phyloP scores from a whole-genome alignment of 2,113 vertebrate genomes.

The Illadopsis cleaveri region DNA sequence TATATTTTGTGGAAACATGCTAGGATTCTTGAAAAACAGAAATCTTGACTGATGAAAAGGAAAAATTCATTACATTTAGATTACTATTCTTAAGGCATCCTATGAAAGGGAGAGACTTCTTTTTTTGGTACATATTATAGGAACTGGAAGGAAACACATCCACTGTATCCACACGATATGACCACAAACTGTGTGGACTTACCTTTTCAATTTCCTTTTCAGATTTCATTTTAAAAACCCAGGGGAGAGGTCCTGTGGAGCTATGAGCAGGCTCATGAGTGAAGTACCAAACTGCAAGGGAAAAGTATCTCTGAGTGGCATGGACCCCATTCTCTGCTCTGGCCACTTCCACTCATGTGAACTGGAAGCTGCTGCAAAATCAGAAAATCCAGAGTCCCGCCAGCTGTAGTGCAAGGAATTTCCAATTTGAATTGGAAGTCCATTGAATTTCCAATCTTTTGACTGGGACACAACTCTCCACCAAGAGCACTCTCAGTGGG shows the following conservation, averaged over 20 bases:
- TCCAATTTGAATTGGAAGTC: too few relatives aligned
- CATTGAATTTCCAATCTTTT: background rate
- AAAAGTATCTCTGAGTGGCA: background rate
- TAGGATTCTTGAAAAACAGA: background rate
- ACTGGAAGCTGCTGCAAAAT: background rate
- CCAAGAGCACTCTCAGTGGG: accelerated
- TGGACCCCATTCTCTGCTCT: background rate
- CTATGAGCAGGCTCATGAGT: accelerated
- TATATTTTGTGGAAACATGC: background rate
- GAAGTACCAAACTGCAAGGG: background rate
- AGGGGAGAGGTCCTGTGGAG: background rate
- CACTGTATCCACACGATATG: background rate
- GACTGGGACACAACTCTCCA: background rate
- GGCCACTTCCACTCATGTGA: background rate
- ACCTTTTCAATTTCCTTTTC: background rate
- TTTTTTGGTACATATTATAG: background rate
- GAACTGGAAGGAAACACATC: background rate
- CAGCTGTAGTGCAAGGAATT: background rate
- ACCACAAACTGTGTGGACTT: background rate
- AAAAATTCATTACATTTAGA: background rate
- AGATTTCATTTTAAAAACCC: background rate
- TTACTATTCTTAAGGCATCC: background rate
- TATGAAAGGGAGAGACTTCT: background rate
- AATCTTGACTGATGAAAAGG: background rate
- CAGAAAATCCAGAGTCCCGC: background rate